Evolutionary conservation across 2,888 invertebrate genomes (phyloP).

Genomic region (Plusia festucae): DNA sequence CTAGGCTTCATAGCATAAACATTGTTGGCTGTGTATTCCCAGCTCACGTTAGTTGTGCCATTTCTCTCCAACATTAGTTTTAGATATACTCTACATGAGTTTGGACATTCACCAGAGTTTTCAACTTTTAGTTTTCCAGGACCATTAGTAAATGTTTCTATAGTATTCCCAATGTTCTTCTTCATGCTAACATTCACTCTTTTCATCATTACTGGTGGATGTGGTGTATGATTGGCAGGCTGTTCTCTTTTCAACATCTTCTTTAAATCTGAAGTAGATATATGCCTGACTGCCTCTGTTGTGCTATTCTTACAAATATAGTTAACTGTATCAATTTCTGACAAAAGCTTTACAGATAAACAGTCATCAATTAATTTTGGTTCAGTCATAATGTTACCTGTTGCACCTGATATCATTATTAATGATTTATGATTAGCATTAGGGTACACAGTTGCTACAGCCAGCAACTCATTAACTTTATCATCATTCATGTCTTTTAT

Average conservation of each 20-base stretch:
- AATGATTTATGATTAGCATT: constrained; percentile 90
- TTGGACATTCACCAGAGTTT: constrained; percentile 93
- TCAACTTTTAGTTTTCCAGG: constrained; percentile 91
- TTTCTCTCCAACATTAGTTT: constrained; percentile 89
- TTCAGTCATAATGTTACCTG: constrained; percentile 91
- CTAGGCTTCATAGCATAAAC: constrained; percentile 93
- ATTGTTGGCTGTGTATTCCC: constrained; percentile 90
- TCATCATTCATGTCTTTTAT: constrained; percentile 93
- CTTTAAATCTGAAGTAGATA: constrained; percentile 74
- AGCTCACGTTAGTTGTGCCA: constrained; percentile 87
- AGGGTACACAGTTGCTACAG: constrained; percentile 87
- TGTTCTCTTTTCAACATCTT: constrained; percentile 78
- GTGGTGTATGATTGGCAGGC: constrained; percentile 66
- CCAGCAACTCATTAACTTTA: constrained; percentile 91
- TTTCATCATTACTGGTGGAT: constrained; percentile 76
- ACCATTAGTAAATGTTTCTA: constrained; percentile 89
- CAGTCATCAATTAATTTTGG: constrained; percentile 90
- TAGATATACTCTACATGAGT: constrained; percentile 90
- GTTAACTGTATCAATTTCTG: constrained; percentile 86
- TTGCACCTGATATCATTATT: constrained; percentile 92
- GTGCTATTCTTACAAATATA: constrained; percentile 90
- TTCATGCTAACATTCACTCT: constrained; percentile 89
- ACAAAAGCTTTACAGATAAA: constrained; percentile 88
- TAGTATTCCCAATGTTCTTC: constrained; percentile 88
- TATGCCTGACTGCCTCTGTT: constrained; percentile 86